Conservation (phyloP, 2,797 vertebrate genomes). For the Sebastes diploproa region DNA sequence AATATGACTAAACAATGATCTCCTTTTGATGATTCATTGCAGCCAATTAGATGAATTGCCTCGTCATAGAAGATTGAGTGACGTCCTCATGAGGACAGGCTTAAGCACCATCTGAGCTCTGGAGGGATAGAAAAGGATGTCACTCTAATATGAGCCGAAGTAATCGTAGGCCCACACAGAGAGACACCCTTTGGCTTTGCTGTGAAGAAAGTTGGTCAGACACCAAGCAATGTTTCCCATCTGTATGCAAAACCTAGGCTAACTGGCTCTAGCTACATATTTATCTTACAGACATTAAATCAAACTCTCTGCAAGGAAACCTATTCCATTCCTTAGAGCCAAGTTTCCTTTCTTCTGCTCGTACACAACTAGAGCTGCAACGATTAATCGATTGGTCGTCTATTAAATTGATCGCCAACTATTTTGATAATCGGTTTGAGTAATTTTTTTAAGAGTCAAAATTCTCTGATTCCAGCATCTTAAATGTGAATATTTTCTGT, state of each 20-base stretch:
- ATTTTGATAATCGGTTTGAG: too few relatives aligned
- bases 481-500: too few relatives aligned
- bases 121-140: not conserved
- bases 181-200: not conserved
- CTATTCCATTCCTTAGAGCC: rapidly evolving
- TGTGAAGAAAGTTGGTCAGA: not conserved
- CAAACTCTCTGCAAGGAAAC: not conserved
- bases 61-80: slow-evolving; percentile 13
- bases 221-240: not conserved
- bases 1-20: slow-evolving; percentile 3
- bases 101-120: slow-evolving; percentile 46
- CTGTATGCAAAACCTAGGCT: not conserved
- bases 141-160: slow-evolving; percentile 12
- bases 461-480: too few relatives aligned
- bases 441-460: too few relatives aligned
- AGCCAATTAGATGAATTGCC: slow-evolving; percentile 42
- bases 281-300: not conserved
- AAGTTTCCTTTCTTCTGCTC: too few relatives aligned
- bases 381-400: too few relatives aligned
- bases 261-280: not conserved
- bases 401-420: too few relatives aligned
- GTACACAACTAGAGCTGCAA: too few relatives aligned
- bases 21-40: slow-evolving; percentile 26
- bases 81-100: not conserved
- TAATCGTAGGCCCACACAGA: not conserved